Percentiles rank a stretch among this genome's conserved stretches.
phyloP scores from a whole-genome alignment of 2,797 vertebrate genomes.

The Danio tinwini region DNA sequence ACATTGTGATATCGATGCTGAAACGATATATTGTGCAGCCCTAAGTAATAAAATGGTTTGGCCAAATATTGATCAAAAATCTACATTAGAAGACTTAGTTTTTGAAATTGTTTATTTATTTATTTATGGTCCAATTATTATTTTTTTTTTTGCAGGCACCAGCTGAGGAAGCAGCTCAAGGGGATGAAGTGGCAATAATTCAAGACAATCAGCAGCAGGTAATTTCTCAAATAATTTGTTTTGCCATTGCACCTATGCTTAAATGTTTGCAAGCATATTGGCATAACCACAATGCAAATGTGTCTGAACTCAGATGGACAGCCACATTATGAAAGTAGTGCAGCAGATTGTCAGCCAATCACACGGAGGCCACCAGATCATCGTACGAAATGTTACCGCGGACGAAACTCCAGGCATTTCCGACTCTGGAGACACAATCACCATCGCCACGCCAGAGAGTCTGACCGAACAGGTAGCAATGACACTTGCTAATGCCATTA shows the following conservation, averaged over 20 bases:
- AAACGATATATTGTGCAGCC: too few relatives aligned
- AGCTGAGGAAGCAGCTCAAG: slow-evolving; percentile 36
- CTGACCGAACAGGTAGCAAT: slow-evolving; percentile 96
- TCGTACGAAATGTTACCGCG: slow-evolving; percentile 88
- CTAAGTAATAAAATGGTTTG: background rate
- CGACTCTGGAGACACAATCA: slow-evolving; percentile 90
- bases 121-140: background rate
- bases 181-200: slow-evolving; percentile 43
- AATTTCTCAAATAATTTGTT: slow-evolving; percentile 8
- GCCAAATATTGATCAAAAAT: background rate
- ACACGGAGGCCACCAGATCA: slow-evolving; percentile 88
- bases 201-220: slow-evolving; percentile 49
- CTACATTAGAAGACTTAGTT: background rate
- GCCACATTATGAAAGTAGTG: slow-evolving; percentile 96
- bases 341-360: slow-evolving; percentile 94
- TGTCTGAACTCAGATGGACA: slow-evolving; percentile 83
- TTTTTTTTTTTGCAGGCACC: slow-evolving; percentile 17
- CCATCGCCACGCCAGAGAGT: slow-evolving; percentile 94
- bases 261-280: background rate
- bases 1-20: too few relatives aligned
- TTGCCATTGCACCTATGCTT: background rate
- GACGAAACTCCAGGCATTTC: slow-evolving; percentile 79
- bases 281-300: background rate
- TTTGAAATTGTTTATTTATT: background rate
- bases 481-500: slow-evolving; percentile 93